Evolutionary conservation across 2,888 invertebrate species (phyloP).

Genomic region (Drosophila paucipuncta): DNA sequence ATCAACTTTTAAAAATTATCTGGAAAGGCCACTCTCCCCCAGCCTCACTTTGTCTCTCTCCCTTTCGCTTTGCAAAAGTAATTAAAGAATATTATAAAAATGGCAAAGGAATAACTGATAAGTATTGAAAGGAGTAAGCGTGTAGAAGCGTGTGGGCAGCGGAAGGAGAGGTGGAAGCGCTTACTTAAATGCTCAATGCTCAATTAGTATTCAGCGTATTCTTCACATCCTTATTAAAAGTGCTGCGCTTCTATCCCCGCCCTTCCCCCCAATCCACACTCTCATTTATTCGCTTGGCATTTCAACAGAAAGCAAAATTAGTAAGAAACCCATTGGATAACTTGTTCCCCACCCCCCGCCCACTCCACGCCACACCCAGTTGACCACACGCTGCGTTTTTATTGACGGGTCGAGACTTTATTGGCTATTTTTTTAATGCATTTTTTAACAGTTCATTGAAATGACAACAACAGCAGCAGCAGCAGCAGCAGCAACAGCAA

Average conservation of each 20-base stretch:
- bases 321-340: conserved; percentile 60
- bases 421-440: conserved; percentile 37
- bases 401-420: conserved; percentile 52
- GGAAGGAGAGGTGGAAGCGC: background rate
- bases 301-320: conserved; percentile 42
- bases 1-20: conserved; percentile 57
- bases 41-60: background rate
- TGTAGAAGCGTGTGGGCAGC: background rate
- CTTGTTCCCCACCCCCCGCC: background rate
- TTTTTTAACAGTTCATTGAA: conserved; percentile 46
- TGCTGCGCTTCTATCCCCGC: conserved; percentile 19
- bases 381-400: conserved; percentile 55
- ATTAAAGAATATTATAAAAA: conserved; percentile 39
- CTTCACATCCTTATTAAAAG: conserved; percentile 79
- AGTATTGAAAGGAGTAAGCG: conserved; percentile 10
- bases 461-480: conserved; percentile 15
- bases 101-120: conserved; percentile 44
- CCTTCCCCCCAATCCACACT: background rate
- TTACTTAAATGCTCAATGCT: conserved; percentile 46
- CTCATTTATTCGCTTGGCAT: conserved; percentile 53
- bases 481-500: conserved; percentile 26
- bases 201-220: conserved; percentile 73
- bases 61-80: conserved; percentile 35
- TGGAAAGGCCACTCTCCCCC: no score
- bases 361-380: background rate